Base-by-base conservation (phyloP, 2,797 vertebrate genomes). In the Sardinella longiceps region DNA sequence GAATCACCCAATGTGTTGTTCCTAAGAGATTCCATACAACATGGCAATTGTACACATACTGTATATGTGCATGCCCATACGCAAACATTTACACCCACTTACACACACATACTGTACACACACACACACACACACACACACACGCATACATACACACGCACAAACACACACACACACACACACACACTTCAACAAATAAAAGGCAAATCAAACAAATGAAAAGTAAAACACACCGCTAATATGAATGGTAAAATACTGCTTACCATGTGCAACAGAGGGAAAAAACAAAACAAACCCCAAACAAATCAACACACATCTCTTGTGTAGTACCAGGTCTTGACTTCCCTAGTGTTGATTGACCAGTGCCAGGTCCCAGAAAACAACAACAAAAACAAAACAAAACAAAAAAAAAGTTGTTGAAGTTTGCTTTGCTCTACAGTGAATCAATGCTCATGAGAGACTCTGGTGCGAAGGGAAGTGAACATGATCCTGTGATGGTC, bases 391-490 rank as follows among this genome's bases (percentile, higher is more conserved):
- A 87, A 89, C 83, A 82, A n/a, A n/a, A n/a, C n/a, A n/a, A n/a
- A n/a, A n/a, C n/a, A n/a, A n/a, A n/a, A n/a, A 84, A 91, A 82
- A 90, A 85, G 88, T 23, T 39, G 70, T 77, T 77, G 39, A 77
- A 77, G 70, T 70, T 60, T 30, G 87, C 84, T 90, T 89, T 90
- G 90, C 87, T 90, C 91, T 92, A 93, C 85, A 90, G 88, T 90
- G 84, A 87, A 84, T 85, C 45, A 84, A 88, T 88, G 89, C 91
- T 91, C 88, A 91, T 87, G 46, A 86, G 85, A 83, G 88, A 89
- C 88, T 91, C 88, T 88, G 90, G 86, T 88, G 93, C 89, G 88
- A 91, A 56, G 50, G 91, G 82, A 84, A 9, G 89, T 50, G 87
- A 86, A 88, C 86, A 82, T 87, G 84, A 66, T 87, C 87, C 88